Evolutionary conservation across 2,797 vertebrate species (phyloP), one percentile per base, ranked within the genome.

Genomic region (Threskiornis aethiopicus): DNA sequence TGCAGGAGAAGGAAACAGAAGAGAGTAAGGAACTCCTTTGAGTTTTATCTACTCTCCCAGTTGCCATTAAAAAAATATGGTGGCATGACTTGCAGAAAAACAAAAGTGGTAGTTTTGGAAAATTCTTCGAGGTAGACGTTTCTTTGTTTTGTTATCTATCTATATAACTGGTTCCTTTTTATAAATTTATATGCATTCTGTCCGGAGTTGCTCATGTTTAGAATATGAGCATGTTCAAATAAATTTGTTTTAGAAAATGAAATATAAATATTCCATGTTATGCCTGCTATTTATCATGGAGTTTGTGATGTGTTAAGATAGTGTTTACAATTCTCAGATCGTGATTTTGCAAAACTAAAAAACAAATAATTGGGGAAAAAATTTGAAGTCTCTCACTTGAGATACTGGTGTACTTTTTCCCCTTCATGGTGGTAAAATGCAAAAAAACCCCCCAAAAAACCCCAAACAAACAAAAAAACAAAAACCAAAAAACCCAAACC

Each of bases 331-430:
- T 58, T 67, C 18, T 55, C 16, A 31, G 11, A 14, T 21, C 61
- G 19, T 71, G 75, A 73, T 80, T 95, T 93, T 94, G 35, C 28
- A 88, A 24, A 73, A 35, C 35, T 66, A 52, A 71, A 55, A 71
- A 19, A 0, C 22, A 90, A 75, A 81, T n/a, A 35, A 22, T 16
- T 5, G 10, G 33, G 22, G 18, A 17, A 51, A 73, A 85, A 18
- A 42, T 3, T 16, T 54, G 15, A 61, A 87, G 28, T 28, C 16
- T 79, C 26, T 87, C 28, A 14, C 18, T 66, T 7, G 57, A 39
- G 6, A 42, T 69, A 31, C 35, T 15, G 22, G 17, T 95, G 8
- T 84, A 66, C 8, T 35, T 61, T 70, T 71, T 71, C 5, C 29
- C 28, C 29, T 77, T 83, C 11, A 26, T 28, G 20, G 33, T 37